phyloP scores from a whole-genome alignment of 2,113 vertebrate species.

The Mormoops blainvillei region DNA sequence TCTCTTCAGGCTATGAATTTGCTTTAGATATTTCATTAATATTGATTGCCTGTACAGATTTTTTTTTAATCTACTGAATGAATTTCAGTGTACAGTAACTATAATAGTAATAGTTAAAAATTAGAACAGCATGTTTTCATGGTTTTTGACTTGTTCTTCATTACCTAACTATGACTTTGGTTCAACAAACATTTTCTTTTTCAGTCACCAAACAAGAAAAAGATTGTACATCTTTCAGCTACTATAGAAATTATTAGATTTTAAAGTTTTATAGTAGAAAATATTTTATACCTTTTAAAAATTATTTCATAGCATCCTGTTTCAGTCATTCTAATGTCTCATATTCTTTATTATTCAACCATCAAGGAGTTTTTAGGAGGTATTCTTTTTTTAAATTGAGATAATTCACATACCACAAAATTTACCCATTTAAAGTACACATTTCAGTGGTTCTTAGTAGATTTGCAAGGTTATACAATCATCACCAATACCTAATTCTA shows the following conservation, averaged over 20 bases:
- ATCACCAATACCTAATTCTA: not conserved
- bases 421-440: not conserved
- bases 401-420: constrained; percentile 15
- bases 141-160: constrained; percentile 26
- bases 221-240: not conserved
- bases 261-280: constrained; percentile 3
- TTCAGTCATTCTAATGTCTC: constrained; percentile 24
- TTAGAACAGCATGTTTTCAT: constrained; percentile 31
- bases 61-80: constrained; percentile 56
- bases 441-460: not conserved
- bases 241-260: not conserved
- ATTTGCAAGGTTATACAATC: not conserved
- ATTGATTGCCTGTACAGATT: constrained; percentile 45
- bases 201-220: constrained; percentile 13
- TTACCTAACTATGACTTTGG: not conserved
- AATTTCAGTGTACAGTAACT: constrained; percentile 38
- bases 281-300: constrained; percentile 10
- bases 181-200: not conserved
- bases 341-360: not conserved
- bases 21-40: constrained; percentile 57
- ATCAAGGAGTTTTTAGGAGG: not conserved
- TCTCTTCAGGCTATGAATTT: constrained; percentile 54
- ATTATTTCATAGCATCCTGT: not conserved
- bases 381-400: not conserved
- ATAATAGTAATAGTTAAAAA: constrained; percentile 27